Evolutionary conservation across 1,140 invertebrate species (phyloP).

Genomic region (Papilio helenus): DNA sequence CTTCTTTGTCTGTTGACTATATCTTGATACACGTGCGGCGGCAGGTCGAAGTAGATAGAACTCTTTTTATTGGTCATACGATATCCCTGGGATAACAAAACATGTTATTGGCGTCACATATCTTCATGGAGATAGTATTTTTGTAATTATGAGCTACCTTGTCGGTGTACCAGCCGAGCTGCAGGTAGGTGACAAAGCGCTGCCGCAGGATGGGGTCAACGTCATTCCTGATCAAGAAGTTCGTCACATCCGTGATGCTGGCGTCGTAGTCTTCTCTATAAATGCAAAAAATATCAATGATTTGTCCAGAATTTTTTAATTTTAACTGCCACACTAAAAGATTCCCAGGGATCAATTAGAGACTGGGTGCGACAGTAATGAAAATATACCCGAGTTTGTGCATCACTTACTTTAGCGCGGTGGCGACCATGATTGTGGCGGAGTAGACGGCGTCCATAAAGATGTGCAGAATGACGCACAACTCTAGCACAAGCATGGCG

Average conservation of each 20-base stretch:
- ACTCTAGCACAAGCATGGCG: constrained; percentile 62
- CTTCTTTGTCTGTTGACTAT: constrained; percentile 65
- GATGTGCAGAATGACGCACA: constrained; percentile 64
- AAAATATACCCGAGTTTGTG: not conserved
- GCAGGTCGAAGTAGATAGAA: constrained; percentile 70
- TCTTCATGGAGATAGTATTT: not conserved
- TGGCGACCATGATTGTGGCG: constrained; percentile 74
- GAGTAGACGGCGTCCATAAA: constrained; percentile 71
- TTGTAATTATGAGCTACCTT: constrained; percentile 48
- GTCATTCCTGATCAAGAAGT: constrained; percentile 61
- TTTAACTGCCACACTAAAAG: no score
- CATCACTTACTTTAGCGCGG: constrained; percentile 52
- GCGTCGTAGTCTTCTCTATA: constrained; percentile 65
- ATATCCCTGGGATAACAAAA: constrained; percentile 57
- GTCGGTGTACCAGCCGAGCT: constrained; percentile 69
- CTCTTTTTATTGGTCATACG: constrained; percentile 62
- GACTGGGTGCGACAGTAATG: not conserved
- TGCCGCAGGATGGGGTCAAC: constrained; percentile 58
- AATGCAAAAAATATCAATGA: constrained; percentile 21
- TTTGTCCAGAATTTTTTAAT: not conserved
- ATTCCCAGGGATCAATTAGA: no score
- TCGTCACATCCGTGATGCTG: constrained; percentile 58
- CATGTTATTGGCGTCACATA: not conserved
- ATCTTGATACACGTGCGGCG: constrained; percentile 69
- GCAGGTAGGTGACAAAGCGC: constrained; percentile 65